These are phyloP conservation scores for Poeciliopsis gracilis DNA, from an alignment of 2,797 vertebrate genomes.

Conservation along the genomic window DNA sequence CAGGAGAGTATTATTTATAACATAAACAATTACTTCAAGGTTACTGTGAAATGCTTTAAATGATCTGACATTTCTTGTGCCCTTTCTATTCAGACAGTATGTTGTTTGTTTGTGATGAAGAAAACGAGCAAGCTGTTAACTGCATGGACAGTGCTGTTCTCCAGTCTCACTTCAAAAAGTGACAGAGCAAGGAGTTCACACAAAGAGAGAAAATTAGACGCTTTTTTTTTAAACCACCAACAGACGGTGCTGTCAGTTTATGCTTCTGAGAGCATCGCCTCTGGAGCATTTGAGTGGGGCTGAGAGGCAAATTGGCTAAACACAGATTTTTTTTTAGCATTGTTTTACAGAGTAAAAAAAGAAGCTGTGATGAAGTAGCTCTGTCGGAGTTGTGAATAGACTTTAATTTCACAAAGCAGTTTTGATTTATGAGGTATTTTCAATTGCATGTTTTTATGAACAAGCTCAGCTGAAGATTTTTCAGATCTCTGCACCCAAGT, in stretches of 20 bases:
- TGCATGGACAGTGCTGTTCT: slow-evolving; percentile 56
- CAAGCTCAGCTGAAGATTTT: slow-evolving; percentile 26
- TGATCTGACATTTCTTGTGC: not conserved
- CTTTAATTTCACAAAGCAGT: slow-evolving; percentile 31
- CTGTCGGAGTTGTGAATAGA: slow-evolving; percentile 39
- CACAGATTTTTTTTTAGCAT: slow-evolving; percentile 19
- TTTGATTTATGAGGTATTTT: slow-evolving; percentile 59
- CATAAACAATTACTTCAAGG: not conserved
- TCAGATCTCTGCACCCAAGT: not conserved
- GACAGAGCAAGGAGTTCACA: slow-evolving; percentile 47
- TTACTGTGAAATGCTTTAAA: not conserved
- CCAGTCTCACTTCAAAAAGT: slow-evolving; percentile 45
- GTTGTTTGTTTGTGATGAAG: slow-evolving; percentile 4
- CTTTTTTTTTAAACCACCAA: slow-evolving; percentile 32
- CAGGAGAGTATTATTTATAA: not conserved
- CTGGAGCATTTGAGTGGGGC: slow-evolving; percentile 5
- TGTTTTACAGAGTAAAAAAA: slow-evolving; percentile 32
- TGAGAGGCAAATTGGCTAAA: slow-evolving; percentile 25
- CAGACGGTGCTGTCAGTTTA: slow-evolving; percentile 30
- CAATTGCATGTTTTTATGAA: slow-evolving; percentile 27
- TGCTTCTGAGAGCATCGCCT: slow-evolving; percentile 38
- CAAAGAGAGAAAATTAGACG: slow-evolving; percentile 15
- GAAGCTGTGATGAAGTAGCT: slow-evolving; percentile 49
- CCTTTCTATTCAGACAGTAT: slow-evolving; percentile 2
- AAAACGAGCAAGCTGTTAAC: slow-evolving; percentile 56